Conservation (phyloP, 1,140 invertebrate species). For the Harpegnathos saltator region DNA sequence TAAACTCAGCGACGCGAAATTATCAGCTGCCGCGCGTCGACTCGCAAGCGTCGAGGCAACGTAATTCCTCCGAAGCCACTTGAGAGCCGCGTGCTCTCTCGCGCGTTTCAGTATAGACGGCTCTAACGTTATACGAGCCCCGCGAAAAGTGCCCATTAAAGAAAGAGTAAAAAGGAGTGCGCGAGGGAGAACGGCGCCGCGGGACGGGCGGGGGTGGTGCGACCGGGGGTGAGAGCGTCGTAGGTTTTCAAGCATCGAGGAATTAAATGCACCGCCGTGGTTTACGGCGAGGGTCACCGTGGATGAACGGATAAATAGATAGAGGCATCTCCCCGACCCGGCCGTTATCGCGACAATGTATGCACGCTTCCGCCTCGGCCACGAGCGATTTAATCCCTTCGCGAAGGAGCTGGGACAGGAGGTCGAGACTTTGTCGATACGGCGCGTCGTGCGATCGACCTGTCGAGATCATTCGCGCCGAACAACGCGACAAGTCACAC, state of each 20-base stretch:
- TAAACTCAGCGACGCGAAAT: background rate
- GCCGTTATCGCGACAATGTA: constrained; percentile 51
- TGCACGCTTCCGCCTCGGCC: constrained; percentile 52
- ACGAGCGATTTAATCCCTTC: constrained; percentile 68
- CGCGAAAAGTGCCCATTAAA: constrained; percentile 71
- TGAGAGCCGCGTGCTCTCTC: background rate
- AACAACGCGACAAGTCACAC: background rate
- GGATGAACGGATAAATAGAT: background rate
- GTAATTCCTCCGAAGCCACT: background rate
- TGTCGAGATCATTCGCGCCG: constrained; percentile 28
- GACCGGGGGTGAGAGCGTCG: constrained; percentile 24
- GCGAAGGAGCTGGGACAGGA: constrained; percentile 26
- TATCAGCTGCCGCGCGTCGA: background rate
- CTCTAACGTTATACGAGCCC: constrained; percentile 66
- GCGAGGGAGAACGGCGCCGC: background rate
- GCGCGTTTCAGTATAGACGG: constrained; percentile 45
- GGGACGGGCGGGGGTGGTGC: background rate
- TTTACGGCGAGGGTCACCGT: constrained; percentile 22
- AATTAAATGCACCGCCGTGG: constrained; percentile 69
- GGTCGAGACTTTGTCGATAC: constrained; percentile 33
- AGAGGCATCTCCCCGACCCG: constrained; percentile 40
- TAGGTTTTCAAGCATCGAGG: constrained; percentile 59
- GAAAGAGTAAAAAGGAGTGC: constrained; percentile 56
- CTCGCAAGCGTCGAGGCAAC: background rate
- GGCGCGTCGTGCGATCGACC: constrained; percentile 5